Evolutionary conservation across 2,797 vertebrate species (phyloP).

Genomic region (Holocentrus rufus): DNA sequence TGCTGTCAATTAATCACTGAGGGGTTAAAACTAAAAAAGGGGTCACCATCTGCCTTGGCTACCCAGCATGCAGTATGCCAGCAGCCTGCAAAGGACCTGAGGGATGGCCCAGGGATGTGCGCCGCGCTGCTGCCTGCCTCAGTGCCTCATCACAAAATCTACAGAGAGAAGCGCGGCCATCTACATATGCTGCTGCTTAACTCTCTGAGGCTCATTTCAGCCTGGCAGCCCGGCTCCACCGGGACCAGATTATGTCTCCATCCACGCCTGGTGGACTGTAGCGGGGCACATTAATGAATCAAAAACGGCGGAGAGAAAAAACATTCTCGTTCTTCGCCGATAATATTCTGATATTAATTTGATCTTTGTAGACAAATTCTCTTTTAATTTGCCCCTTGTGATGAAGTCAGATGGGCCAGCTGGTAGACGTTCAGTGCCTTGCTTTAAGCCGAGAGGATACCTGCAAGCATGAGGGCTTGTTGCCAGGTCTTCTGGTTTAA

Average conservation of each 20-base stretch:
- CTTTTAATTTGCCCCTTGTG: background rate
- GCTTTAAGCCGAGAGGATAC: too few species aligned
- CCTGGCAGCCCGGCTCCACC: constrained; percentile 1
- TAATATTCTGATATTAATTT: too few species aligned
- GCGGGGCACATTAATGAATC: background rate
- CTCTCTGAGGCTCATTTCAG: constrained; percentile 25
- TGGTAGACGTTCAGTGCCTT: too few species aligned
- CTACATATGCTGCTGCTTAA: constrained; percentile 41
- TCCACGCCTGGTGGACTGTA: constrained; percentile 9
- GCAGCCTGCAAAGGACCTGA: constrained; percentile 48
- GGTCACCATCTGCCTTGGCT: constrained; percentile 71
- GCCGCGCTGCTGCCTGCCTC: constrained; percentile 28
- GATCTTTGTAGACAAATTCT: background rate
- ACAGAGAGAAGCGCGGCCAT: constrained; percentile 16
- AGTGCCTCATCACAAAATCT: constrained; percentile 24
- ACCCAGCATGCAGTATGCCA: constrained; percentile 42
- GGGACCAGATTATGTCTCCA: constrained; percentile 23
- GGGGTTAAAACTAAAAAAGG: constrained; percentile 54
- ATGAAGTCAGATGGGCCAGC: background rate
- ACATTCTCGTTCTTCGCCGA: background rate
- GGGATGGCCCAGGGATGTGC: constrained; percentile 39
- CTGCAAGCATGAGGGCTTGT: too few species aligned
- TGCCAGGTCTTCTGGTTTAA: too few species aligned
- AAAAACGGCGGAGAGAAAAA: too few species aligned
- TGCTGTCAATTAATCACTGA: constrained; percentile 47